A percentile compares a stretch with the other conserved stretches of the same genome.
phyloP scores from a whole-genome alignment of 53 echinoderm and acorn worm genomes.

The Paracentrotus lividus region DNA sequence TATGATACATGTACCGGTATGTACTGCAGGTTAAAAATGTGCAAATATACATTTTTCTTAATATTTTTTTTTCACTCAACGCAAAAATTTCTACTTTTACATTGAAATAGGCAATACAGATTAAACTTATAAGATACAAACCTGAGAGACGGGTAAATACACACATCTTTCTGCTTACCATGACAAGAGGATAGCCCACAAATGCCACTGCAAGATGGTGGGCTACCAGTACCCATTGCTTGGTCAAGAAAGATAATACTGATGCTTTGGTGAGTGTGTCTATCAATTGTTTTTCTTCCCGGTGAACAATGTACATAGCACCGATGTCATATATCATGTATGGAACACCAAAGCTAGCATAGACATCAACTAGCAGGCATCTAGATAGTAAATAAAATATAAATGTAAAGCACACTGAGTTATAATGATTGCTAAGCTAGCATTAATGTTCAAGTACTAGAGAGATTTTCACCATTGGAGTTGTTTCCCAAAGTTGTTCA shows the following conservation, averaged over 20 bases:
- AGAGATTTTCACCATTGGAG: too few species aligned
- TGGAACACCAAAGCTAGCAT: conserved; percentile 78
- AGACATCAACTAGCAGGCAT: conserved; percentile 72
- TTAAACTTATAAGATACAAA: too few species aligned
- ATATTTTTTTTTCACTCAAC: too few species aligned
- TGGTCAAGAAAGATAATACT: conserved; percentile 65
- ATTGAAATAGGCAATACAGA: too few species aligned
- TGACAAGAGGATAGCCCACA: conserved; percentile 78
- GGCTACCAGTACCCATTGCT: conserved; percentile 68
- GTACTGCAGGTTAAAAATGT: too few species aligned
- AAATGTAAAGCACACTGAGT: neutral
- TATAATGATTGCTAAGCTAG: too few species aligned
- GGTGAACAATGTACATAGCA: conserved; percentile 79
- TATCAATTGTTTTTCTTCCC: conserved; percentile 60
- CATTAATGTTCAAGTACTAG: too few species aligned
- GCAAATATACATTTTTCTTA: too few species aligned
- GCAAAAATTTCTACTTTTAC: too few species aligned
- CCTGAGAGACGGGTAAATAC: neutral
- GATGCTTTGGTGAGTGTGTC: neutral
- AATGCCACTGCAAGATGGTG: conserved; percentile 79
- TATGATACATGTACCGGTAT: too few species aligned
- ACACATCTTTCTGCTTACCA: conserved; percentile 70
- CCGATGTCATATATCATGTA: conserved; percentile 92
- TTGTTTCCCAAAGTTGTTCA: too few species aligned
- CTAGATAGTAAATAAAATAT: conserved; percentile 49